These are phyloP conservation scores for Pogonocichla stellata DNA, from an alignment of 2,113 vertebrate species.

Conservation along the genomic window DNA sequence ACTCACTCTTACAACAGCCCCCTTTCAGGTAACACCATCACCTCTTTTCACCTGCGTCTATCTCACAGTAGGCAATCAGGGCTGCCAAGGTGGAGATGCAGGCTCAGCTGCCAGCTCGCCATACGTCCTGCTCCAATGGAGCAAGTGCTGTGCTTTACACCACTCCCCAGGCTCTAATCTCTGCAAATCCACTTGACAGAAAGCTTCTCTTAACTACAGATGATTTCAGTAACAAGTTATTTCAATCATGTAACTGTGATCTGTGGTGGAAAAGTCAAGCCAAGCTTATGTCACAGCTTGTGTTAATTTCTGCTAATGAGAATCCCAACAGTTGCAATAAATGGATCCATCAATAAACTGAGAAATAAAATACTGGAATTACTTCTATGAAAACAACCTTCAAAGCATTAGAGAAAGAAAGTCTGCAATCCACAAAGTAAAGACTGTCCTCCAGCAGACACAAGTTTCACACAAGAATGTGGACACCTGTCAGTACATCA, in stretches of 20 bases:
- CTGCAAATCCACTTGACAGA: slow-evolving; percentile 34
- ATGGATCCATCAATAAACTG: background rate
- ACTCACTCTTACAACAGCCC: background rate
- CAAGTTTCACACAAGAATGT: background rate
- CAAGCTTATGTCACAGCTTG: slow-evolving; percentile 5
- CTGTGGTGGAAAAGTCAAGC: slow-evolving; percentile 21
- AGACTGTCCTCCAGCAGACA: background rate
- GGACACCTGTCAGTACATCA: background rate
- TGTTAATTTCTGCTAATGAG: slow-evolving; percentile 14
- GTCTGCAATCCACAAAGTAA: background rate
- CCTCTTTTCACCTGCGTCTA: background rate
- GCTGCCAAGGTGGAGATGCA: background rate
- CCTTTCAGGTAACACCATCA: background rate
- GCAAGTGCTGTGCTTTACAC: background rate
- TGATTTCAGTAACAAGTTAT: slow-evolving; percentile 16
- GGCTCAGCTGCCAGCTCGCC: background rate
- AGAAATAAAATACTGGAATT: slow-evolving; percentile 13
- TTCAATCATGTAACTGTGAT: slow-evolving; percentile 16
- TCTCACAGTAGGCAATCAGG: background rate
- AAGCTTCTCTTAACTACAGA: slow-evolving; percentile 27
- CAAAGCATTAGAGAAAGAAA: background rate
- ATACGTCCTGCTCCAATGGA: background rate
- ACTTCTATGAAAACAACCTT: background rate
- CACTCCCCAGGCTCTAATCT: background rate
- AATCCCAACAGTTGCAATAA: slow-evolving; percentile 19